Evolutionary conservation across 1,140 invertebrate species (phyloP), one percentile per base, ranked within the genome.

Genomic region (Apocrypta bakeri): DNA sequence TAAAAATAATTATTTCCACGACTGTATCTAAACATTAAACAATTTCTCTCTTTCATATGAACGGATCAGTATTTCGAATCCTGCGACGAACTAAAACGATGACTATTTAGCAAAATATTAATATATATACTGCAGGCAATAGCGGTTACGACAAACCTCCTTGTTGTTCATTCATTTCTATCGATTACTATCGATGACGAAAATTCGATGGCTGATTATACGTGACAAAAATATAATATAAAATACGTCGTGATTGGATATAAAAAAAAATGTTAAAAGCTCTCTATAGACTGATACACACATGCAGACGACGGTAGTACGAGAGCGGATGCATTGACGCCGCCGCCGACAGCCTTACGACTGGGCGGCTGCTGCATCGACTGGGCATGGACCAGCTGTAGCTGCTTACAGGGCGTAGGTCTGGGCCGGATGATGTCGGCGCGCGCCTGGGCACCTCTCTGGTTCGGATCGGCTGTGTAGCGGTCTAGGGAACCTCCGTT

Each of bases 381-480:
- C 33, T 12, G 33, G 33, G 37, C 72, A 27, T 31, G 25, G 33
- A 83, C 9, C 48, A 83, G 21, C 61, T 78, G 77, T 48, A 79
- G 75, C 83, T 87, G 92, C 94, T 94, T 93, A 94, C 95, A 95
- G 85, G 95, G 95, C 86, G 95, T 96, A 79, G 93, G 94, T 85
- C 94, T 93, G 86, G 93, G 91, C 68, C 95, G 93, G 85, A 96
- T 96, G 87, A 96, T 95, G 88, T 96, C 95, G 93, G 80, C 94
- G 93, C 87, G 91, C 89, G 88, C 93, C 93, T 90, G 93, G 92
- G 88, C 92, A 91, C 87, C 93, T 93, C 94, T 94, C 85, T 95
- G 94, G 92, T 96, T 96, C 27, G 95, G 95, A 92, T 96, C 96
- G 61, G 95, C 95, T 1, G 95, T 95, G 87, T 96, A 96, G 83